Base-by-base conservation (phyloP, 2,113 vertebrate genomes). In the Noctilio leporinus region DNA sequence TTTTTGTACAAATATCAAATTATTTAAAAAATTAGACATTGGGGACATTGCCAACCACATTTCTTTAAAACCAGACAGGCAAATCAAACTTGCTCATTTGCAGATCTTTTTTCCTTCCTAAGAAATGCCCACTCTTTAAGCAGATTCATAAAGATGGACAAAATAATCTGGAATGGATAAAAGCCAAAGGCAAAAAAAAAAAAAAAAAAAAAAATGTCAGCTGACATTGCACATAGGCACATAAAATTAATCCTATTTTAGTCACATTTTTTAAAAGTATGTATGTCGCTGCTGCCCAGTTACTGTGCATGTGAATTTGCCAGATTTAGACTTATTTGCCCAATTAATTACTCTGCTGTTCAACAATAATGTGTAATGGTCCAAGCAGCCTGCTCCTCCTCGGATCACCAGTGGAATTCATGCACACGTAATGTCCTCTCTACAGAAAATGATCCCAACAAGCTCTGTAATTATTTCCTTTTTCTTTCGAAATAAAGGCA, bases 401-500 rank as follows among this genome's bases (percentile, higher is more conserved):
- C 77, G 86, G 81, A 93, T 94, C 90, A 95, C 67, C 4, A 20
- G 43, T 72, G 90, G 93, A 94, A 96, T 96, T 96, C 85, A 80
- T 40, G n/a, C 85, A 95, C 26, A 0, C 35, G 88, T 83, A 96
- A 84, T 90, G 55, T 95, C 70, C 57, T 94, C 53, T 93, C 82
- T 95, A 93, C 89, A 94, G 78, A 96, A 96, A 96, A 96, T 81
- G 64, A 93, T 84, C 81, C 86, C 76, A 97, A 94, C 75, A 93
- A 96, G 87, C 87, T 95, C 89, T 95, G 70, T 80, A 96, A 89
- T 95, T 96, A 95, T 91, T 96, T 93, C 55, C 45, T 90, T 93
- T 95, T 94, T 89, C 84, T 96, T 92, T 95, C 93, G 91, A 95
- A 97, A 97, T 96, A 95, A 96, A 95, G 69, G 78, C 95, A 96